These are phyloP conservation scores for Cotesia glomerata DNA, from an alignment of 1,140 invertebrate genomes.

Conservation along the genomic window DNA sequence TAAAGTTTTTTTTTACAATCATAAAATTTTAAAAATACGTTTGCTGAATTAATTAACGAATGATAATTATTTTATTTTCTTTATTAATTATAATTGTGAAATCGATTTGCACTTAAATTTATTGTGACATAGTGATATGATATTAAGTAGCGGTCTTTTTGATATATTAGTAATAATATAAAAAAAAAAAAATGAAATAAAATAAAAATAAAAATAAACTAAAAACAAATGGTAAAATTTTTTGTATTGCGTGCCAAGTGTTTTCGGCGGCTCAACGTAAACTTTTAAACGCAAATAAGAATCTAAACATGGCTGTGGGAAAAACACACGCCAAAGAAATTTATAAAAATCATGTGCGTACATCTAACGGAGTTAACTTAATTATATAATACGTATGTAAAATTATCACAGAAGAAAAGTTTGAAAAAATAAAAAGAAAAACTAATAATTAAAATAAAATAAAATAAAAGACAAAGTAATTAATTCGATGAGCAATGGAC, in stretches of 20 bases:
- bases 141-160: no score
- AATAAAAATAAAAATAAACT: neutral
- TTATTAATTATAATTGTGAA: no score
- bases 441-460: slow-evolving; percentile 30
- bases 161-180: neutral
- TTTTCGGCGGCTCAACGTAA: slow-evolving; percentile 35
- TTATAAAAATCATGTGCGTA: slow-evolving; percentile 47
- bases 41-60: neutral
- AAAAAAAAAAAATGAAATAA: neutral
- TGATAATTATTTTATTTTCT: neutral
- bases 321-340: slow-evolving; percentile 55
- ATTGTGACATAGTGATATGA: no score
- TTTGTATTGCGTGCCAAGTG: slow-evolving; percentile 30
- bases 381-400: no score
- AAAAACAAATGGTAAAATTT: neutral
- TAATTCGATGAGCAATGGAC: slow-evolving; percentile 60
- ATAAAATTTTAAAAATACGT: no score
- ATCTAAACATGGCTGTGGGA: slow-evolving; percentile 28
- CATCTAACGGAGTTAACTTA: slow-evolving; percentile 35
- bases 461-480: slow-evolving; percentile 39
- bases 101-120: no score
- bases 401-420: slow-evolving; percentile 47
- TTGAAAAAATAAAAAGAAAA: slow-evolving; percentile 49
- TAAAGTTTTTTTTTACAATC: no score
- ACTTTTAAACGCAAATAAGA: slow-evolving; percentile 11